Evolutionary conservation across 2,888 invertebrate species (phyloP).

Genomic region (Mesorhabditis spiculigera): DNA sequence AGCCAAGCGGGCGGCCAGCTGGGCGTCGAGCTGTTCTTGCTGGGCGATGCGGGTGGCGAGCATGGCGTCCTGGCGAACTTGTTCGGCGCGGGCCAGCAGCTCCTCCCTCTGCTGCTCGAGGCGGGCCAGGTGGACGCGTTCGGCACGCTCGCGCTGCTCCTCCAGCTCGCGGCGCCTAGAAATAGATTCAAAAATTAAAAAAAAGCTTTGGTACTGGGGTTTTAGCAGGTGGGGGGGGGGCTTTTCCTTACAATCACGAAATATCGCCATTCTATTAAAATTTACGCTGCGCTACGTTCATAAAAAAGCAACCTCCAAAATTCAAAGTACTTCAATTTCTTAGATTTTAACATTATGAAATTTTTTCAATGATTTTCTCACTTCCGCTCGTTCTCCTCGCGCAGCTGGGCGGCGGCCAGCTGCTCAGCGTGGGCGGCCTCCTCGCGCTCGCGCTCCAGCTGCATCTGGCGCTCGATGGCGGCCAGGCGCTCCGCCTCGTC

Average conservation of each 20-base stretch:
- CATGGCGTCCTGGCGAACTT: neutral
- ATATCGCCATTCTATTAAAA: no score
- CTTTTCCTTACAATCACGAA: no score
- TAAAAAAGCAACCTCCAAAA: no score
- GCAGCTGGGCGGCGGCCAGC: conserved; percentile 79
- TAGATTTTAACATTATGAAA: neutral
- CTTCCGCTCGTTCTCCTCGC: conserved; percentile 80
- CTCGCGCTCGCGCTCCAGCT: conserved; percentile 62
- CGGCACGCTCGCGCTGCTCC: conserved; percentile 77
- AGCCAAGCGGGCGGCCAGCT: conserved; percentile 86
- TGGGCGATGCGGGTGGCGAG: conserved; percentile 10
- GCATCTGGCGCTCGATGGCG: conserved; percentile 83
- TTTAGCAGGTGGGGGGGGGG: no score
- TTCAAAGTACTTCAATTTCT: neutral
- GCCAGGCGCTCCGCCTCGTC: conserved; percentile 71
- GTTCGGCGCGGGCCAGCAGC: neutral
- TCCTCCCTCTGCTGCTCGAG: neutral
- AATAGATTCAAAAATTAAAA: conserved; percentile 71
- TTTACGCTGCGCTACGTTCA: no score
- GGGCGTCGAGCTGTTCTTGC: conserved; percentile 84
- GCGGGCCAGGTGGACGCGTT: conserved; percentile 64
- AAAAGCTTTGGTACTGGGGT: no score
- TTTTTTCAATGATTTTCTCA: conserved; percentile 74
- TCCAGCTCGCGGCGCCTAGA: conserved; percentile 85
- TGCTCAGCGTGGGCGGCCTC: conserved; percentile 58